Conservation (phyloP, 2,113 vertebrate genomes). For the Aldabrachelys gigantea region DNA sequence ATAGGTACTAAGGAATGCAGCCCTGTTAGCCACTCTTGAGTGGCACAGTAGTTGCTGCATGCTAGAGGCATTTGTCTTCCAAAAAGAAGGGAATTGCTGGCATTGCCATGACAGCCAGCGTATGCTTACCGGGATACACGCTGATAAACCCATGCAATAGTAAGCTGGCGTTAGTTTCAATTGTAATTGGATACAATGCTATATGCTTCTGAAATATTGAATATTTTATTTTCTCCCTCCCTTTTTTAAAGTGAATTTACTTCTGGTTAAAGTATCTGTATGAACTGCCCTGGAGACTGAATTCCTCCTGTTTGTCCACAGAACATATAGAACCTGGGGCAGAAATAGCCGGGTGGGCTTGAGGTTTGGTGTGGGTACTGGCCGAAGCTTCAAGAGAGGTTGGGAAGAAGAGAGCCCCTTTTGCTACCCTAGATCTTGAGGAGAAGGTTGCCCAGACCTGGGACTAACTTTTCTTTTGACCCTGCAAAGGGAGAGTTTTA, state of each 20-base stretch:
- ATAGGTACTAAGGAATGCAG: neutral
- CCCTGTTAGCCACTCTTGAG: neutral
- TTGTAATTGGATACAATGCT: neutral
- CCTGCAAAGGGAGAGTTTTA: accelerated
- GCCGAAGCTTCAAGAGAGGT: neutral
- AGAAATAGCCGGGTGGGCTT: neutral
- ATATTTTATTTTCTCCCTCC: neutral
- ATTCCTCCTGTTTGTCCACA: neutral
- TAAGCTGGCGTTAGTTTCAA: neutral
- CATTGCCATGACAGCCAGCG: neutral
- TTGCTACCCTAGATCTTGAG: accelerated
- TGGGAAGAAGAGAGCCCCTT: accelerated
- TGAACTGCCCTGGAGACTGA: neutral
- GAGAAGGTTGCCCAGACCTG: neutral
- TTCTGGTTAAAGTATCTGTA: neutral
- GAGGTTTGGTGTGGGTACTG: neutral
- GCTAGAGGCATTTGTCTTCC: neutral
- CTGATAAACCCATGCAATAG: neutral
- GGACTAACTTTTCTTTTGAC: accelerated
- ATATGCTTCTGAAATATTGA: neutral
- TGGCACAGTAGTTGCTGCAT: accelerated
- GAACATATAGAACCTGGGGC: neutral
- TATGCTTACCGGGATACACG: neutral
- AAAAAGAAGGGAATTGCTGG: neutral
- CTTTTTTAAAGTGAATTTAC: neutral